phyloP scores from a whole-genome alignment of 2,797 vertebrate genomes.

The Lagodon rhomboides region DNA sequence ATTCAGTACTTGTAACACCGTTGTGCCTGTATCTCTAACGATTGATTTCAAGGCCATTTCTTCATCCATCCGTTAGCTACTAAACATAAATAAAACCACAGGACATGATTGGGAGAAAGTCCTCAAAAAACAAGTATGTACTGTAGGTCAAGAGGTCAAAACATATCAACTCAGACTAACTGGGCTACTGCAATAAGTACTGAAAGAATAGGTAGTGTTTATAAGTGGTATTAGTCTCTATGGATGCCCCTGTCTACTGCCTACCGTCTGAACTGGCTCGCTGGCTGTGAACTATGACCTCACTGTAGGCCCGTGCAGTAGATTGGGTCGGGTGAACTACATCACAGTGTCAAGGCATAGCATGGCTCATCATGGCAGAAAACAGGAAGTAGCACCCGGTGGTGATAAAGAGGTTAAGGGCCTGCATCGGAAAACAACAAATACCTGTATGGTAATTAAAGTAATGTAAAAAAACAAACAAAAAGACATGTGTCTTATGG shows the following conservation, averaged over 20 bases:
- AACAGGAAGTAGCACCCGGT: constrained; percentile 64
- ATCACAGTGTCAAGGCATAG: constrained; percentile 78
- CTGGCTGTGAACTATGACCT: constrained; percentile 62
- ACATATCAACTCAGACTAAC: constrained; percentile 35
- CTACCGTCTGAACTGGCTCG: constrained; percentile 44
- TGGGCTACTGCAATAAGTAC: constrained; percentile 49
- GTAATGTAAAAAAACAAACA: constrained; percentile 1
- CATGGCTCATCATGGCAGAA: constrained; percentile 79
- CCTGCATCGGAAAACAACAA: constrained; percentile 30
- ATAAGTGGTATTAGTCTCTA: constrained; percentile 35
- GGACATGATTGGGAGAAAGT: constrained; percentile 21
- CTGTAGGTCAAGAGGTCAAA: constrained; percentile 19
- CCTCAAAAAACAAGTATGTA: constrained; percentile 20
- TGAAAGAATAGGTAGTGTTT: constrained; percentile 43
- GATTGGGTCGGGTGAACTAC: constrained; percentile 44
- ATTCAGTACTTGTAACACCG: constrained; percentile 10
- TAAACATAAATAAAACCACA: constrained; percentile 38
- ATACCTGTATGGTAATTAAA: constrained; percentile 31
- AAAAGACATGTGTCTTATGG: constrained; percentile 15
- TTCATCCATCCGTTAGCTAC: constrained; percentile 21
- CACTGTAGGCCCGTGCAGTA: constrained; percentile 52
- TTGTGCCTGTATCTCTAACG: not conserved
- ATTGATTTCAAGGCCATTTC: constrained; percentile 58
- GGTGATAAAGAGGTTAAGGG: constrained; percentile 36
- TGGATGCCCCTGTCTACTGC: constrained; percentile 22